Conservation (phyloP, 1,140 invertebrate genomes). For the Venturia canescens region DNA sequence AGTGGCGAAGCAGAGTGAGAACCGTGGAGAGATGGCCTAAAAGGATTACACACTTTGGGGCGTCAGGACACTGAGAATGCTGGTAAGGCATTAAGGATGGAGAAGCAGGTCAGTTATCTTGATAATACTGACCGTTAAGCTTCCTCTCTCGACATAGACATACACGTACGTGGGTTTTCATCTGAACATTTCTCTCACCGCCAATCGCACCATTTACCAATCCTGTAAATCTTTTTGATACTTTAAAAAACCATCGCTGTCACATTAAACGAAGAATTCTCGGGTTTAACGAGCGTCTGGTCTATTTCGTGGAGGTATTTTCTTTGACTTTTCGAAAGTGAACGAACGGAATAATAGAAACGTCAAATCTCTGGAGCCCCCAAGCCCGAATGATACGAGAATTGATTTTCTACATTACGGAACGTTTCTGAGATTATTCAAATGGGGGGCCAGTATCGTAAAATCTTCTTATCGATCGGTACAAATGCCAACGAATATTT, state of each 20-base stretch:
- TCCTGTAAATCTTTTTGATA: conserved; percentile 5
- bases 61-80: conserved; percentile 9
- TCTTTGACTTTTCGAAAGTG: not conserved
- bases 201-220: not conserved
- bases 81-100: conserved; percentile 27
- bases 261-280: conserved; percentile 15
- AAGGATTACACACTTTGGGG: conserved; percentile 39
- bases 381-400: too few relatives aligned
- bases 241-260: not conserved
- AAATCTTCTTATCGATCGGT: not conserved
- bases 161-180: not conserved
- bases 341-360: not conserved
- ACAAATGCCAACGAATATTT: not conserved
- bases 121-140: conserved; percentile 20
- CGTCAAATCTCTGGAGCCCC: not conserved
- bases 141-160: not conserved
- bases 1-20: conserved; percentile 32
- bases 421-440: too few relatives aligned
- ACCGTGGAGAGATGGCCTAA: conserved; percentile 31
- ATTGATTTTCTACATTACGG: too few relatives aligned
- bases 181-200: not conserved
- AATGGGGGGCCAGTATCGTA: not conserved
- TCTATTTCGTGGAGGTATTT: not conserved
- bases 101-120: conserved; percentile 41
- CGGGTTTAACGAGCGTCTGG: not conserved